Evolutionary conservation across 2,797 vertebrate genomes (phyloP).

Genomic region (Scolopax rusticola): DNA sequence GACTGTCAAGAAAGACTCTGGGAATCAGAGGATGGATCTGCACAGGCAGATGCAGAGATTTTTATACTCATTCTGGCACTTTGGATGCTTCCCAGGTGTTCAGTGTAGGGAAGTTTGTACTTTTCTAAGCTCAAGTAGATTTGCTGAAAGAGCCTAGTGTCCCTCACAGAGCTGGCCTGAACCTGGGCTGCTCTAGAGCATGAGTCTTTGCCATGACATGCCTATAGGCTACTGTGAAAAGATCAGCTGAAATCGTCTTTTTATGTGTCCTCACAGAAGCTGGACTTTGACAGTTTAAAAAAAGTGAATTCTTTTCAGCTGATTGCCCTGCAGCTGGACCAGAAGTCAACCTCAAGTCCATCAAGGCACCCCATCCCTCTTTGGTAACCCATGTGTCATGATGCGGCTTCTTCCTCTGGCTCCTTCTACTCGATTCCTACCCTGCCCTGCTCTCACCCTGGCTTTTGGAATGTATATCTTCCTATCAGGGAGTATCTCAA

Average conservation of each 20-base stretch:
- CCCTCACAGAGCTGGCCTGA: background rate
- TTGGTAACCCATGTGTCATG: background rate
- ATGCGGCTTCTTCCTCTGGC: background rate
- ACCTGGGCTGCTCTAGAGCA: rapidly evolving
- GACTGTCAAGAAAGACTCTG: background rate
- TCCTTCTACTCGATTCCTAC: background rate
- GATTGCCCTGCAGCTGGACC: background rate
- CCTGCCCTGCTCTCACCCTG: background rate
- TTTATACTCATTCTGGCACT: background rate
- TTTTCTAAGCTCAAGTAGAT: background rate
- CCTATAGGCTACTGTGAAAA: background rate
- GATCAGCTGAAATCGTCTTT: background rate
- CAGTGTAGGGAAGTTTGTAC: background rate
- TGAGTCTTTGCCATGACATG: rapidly evolving
- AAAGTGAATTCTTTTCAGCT: background rate
- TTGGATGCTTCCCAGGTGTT: background rate
- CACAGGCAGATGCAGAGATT: background rate
- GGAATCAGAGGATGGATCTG: background rate
- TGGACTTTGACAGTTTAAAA: background rate
- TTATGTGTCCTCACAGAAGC: background rate
- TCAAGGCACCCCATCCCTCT: background rate
- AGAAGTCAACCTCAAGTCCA: background rate
- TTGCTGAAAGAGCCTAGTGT: background rate
- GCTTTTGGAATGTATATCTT: background rate
- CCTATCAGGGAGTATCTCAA: background rate